Evolutionary conservation across 2,888 invertebrate genomes (phyloP).

Genomic region (Thymelicus lineola): DNA sequence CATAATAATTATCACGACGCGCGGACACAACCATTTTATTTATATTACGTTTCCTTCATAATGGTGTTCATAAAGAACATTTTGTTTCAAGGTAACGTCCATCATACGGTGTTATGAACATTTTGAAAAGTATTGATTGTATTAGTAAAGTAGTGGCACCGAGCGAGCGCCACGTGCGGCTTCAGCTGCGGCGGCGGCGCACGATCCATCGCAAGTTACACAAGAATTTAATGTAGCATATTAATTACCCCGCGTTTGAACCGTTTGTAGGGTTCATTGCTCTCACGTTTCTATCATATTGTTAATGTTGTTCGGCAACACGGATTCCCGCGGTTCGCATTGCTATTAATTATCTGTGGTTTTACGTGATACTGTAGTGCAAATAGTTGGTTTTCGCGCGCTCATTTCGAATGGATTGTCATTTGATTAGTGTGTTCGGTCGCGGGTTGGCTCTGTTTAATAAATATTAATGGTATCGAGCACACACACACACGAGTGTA

Average conservation of each 20-base stretch:
- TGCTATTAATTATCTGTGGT: conserved; percentile 15
- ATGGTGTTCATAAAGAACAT: too few species aligned
- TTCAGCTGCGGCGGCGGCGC: background rate
- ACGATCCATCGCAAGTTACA: background rate
- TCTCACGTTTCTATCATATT: conserved; percentile 10
- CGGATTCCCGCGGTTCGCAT: background rate
- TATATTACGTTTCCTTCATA: too few species aligned
- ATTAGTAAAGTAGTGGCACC: background rate
- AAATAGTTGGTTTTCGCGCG: conserved; percentile 14
- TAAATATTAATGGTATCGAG: conserved; percentile 21
- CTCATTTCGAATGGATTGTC: conserved; percentile 12
- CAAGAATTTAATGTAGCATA: background rate
- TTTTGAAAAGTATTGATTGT: background rate
- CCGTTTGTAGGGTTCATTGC: background rate
- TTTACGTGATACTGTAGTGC: conserved; percentile 8
- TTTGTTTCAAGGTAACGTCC: too few species aligned
- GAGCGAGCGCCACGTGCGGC: background rate
- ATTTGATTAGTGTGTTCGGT: conserved; percentile 23
- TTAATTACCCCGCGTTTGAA: background rate
- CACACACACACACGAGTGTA: background rate
- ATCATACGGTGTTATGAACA: too few species aligned
- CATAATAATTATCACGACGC: too few species aligned
- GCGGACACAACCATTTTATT: too few species aligned
- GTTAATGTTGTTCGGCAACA: conserved; percentile 9
- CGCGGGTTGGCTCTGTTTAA: conserved; percentile 5